Percentiles rank a stretch among this genome's conserved stretches.
Conservation (phyloP, 1,140 invertebrate genomes). For the Trypoxylus dichotomus region DNA sequence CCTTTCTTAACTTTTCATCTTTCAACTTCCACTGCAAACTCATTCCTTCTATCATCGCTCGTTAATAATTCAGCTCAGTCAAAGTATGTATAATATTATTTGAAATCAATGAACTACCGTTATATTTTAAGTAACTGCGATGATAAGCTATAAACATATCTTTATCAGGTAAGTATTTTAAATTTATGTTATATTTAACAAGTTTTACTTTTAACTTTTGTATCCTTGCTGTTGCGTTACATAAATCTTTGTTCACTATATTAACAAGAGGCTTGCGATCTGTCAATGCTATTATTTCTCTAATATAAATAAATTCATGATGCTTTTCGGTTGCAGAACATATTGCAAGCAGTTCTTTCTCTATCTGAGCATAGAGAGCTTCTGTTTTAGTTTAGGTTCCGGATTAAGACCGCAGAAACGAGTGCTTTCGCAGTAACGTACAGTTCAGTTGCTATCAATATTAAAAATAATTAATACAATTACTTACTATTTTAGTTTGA, state of each 20-base stretch:
- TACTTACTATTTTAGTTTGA: no score
- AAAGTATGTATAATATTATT: background rate
- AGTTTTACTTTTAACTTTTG: conserved; percentile 27
- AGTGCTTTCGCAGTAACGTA: no score
- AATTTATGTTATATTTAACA: conserved; percentile 28
- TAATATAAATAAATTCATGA: conserved; percentile 27
- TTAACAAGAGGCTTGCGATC: conserved; percentile 22
- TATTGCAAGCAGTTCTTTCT: conserved; percentile 34
- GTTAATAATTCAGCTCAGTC: background rate
- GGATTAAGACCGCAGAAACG: no score
- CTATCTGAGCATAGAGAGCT: conserved; percentile 28
- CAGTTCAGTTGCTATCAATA: no score
- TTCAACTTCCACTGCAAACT: background rate
- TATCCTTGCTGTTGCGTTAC: conserved; percentile 4
- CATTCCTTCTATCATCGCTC: conserved; percentile 3
- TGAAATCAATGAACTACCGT: background rate
- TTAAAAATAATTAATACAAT: no score
- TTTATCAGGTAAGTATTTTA: conserved; percentile 27
- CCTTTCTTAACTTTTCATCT: conserved; percentile 10
- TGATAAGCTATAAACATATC: conserved; percentile 28
- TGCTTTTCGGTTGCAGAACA: background rate
- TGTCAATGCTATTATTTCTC: conserved; percentile 3
- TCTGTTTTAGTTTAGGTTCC: conserved; percentile 30
- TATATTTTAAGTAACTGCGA: conserved; percentile 1
- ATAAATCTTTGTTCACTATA: conserved; percentile 26